These are phyloP conservation scores for Microcebus lehilahytsara DNA, from an alignment of 2,113 vertebrate genomes.

Conservation along the genomic window DNA sequence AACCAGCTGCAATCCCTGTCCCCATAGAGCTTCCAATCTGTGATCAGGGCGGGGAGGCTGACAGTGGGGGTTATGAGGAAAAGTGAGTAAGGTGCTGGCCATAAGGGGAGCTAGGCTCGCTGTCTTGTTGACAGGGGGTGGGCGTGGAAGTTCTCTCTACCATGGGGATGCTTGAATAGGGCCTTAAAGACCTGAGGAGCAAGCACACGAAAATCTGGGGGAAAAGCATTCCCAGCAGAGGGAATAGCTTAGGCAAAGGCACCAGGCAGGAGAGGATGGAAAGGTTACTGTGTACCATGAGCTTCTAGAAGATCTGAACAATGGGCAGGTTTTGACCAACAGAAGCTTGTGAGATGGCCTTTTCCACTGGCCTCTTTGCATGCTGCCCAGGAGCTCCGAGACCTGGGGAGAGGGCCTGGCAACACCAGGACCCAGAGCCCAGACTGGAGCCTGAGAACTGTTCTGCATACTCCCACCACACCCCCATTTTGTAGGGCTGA, in stretches of 20 bases:
- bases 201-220: background rate
- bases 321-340: background rate
- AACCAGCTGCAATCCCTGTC: background rate
- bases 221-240: background rate
- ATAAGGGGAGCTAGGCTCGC: background rate
- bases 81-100: background rate
- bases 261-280: background rate
- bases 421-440: background rate
- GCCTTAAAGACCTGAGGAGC: background rate
- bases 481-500: background rate
- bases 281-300: background rate
- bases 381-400: background rate
- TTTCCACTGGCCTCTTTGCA: background rate
- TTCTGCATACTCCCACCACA: background rate
- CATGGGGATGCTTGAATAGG: background rate
- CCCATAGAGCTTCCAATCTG: background rate
- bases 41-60: background rate
- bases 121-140: background rate
- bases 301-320: background rate
- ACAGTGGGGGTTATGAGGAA: background rate
- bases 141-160: background rate
- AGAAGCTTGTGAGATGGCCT: background rate
- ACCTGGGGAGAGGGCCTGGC: background rate
- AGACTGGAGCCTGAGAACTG: background rate
- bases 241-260: background rate